These are phyloP conservation scores for Morelia viridis DNA, from an alignment of 2,797 vertebrate genomes.

Conservation along the genomic window DNA sequence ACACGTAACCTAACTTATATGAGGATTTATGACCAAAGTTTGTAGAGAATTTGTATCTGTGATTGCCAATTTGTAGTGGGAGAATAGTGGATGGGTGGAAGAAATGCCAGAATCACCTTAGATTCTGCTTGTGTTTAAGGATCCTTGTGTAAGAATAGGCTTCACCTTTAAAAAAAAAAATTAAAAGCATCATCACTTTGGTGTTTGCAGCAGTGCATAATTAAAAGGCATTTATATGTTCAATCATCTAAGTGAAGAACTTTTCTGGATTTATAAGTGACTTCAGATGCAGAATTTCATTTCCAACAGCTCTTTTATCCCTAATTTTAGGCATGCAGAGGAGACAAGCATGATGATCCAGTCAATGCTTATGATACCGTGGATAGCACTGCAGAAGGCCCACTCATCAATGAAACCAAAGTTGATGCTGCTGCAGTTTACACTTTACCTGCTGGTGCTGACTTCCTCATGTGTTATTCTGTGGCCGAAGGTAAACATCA, in stretches of 20 bases:
- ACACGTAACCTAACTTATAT: neutral
- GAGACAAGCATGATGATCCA: conserved; percentile 80
- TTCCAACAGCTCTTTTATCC: neutral
- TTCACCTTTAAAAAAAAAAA: neutral
- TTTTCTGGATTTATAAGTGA: neutral
- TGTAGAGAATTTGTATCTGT: neutral
- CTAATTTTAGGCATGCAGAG: conserved; percentile 84
- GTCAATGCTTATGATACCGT: conserved; percentile 76
- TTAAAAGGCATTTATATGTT: neutral
- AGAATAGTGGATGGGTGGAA: neutral
- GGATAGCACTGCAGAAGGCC: conserved; percentile 62
- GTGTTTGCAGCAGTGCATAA: neutral
- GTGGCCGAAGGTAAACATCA: conserved; percentile 83
- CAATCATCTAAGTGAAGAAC: neutral
- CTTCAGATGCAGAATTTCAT: neutral
- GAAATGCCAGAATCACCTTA: neutral
- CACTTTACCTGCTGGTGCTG: conserved; percentile 87
- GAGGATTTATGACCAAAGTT: neutral
- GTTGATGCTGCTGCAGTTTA: conserved; percentile 81
- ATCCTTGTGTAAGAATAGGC: neutral
- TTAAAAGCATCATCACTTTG: neutral
- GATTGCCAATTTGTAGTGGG: neutral
- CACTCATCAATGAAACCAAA: conserved; percentile 69
- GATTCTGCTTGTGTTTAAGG: neutral
- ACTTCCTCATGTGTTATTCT: conserved; percentile 95